Base-by-base conservation (phyloP, 1,140 invertebrate species). In the Archivesica marissinica region DNA sequence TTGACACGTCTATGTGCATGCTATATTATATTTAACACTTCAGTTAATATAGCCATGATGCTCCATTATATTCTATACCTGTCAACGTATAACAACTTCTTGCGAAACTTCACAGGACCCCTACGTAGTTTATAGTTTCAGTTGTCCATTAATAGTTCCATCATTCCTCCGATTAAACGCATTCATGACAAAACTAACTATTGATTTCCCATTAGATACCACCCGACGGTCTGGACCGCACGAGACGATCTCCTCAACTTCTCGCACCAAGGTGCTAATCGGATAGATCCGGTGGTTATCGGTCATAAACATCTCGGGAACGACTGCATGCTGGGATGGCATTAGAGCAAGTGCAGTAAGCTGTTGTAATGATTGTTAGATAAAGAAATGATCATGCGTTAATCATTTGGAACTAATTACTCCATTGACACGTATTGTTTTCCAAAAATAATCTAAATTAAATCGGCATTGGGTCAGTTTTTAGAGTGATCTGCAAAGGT, bases 211-310 rank as follows among this genome's bases (percentile, higher is more conserved):
- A 64, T 64, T 17, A 64, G 9, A 33, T 30, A 64, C 59, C 59
- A 64, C 59, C 59, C 30, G 38, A 20, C 7, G 59, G 0, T 25
- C 9, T n/a, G 17, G 6, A n/a, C 4, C 4, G 50, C 3, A 11
- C 20, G 3, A 15, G 20, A n/a, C 50, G 50, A 17, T 52, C 15
- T 35, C 23, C 59, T 30, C 30, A 64, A 35, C 56, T 35, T 76
- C 44, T 85, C 52, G 33, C 72, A 76, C 84, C 52, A 61, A 72
- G 28, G 75, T 86, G 68, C 41, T 61, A 79, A 86, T 68, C 68
- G 52, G 77, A 39, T 35, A 38, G 52, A 30, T 70, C 13, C 75
- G 82, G 75, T 56, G n/a, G 54, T 77, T 85, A 85, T 77, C 64
- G 68, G 15, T 13, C 17, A 41, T 25, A 25, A n/a, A 44, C 33